phyloP scores from a whole-genome alignment of 1,140 invertebrate genomes.

The Dendrolimus punctatus region DNA sequence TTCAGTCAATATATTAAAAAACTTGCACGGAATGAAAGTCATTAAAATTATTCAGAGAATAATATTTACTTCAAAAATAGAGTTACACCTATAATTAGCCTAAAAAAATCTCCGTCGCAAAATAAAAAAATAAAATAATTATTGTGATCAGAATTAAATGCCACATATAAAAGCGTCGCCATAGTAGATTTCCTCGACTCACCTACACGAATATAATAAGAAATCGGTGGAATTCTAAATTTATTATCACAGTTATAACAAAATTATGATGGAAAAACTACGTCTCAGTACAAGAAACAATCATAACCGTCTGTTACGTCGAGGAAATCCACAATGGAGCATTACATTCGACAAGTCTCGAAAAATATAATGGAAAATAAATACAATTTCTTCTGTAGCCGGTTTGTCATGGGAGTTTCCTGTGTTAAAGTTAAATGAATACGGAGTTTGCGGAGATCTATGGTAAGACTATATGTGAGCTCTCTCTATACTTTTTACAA shows the following conservation, averaged over 20 bases:
- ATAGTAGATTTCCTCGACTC: conserved; percentile 59
- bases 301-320: conserved; percentile 38
- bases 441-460: conserved; percentile 8
- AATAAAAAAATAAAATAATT: conserved; percentile 61
- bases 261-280: conserved; percentile 45
- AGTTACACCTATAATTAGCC: conserved; percentile 44
- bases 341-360: conserved; percentile 19
- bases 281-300: conserved; percentile 22
- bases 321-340: conserved; percentile 65
- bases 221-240: conserved; percentile 68
- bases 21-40: conserved; percentile 66
- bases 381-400: conserved; percentile 9
- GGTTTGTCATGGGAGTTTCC: conserved; percentile 26
- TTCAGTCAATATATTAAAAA: conserved; percentile 55
- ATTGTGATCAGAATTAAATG: conserved; percentile 59
- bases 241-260: conserved; percentile 70
- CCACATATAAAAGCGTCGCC: conserved; percentile 33
- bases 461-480: background rate
- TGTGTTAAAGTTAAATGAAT: conserved; percentile 1
- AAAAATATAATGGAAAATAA: conserved; percentile 8
- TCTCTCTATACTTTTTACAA: no score
- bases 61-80: conserved; percentile 56
- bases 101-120: conserved; percentile 53
- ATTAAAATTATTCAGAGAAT: conserved; percentile 55
- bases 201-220: conserved; percentile 38